Percentiles rank a stretch among this genome's conserved stretches.
Conservation (phyloP, 30 jellyfish, hydroid and myxozoan genomes). For the Phacellophora camtschatica region DNA sequence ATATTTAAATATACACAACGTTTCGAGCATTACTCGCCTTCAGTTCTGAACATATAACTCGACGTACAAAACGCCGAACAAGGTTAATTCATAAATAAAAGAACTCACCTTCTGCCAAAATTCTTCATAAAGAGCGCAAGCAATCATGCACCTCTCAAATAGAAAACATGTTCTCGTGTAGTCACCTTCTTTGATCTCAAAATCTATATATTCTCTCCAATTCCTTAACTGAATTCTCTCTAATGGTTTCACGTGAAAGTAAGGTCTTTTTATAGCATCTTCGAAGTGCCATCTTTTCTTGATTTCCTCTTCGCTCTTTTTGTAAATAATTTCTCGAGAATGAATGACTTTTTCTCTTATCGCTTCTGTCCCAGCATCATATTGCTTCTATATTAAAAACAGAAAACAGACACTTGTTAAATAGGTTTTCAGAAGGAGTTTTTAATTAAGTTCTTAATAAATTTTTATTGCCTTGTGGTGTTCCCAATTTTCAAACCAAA, state of each 20-base stretch:
- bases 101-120: constrained; percentile 97
- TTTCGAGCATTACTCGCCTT: too few relatives aligned
- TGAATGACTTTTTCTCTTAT: constrained; percentile 63
- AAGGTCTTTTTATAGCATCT: constrained; percentile 92
- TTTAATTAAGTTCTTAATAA: too few relatives aligned
- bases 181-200: constrained; percentile 58
- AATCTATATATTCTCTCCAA: constrained; percentile 93
- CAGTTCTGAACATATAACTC: too few relatives aligned
- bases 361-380: constrained; percentile 24
- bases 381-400: background rate
- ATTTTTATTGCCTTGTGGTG: background rate
- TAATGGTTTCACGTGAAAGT: constrained; percentile 93
- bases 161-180: constrained; percentile 64
- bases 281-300: constrained; percentile 87
- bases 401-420: too few relatives aligned
- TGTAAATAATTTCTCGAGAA: constrained; percentile 53
- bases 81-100: too few relatives aligned
- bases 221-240: constrained; percentile 86
- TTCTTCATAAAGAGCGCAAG: constrained; percentile 95
- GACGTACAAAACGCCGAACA: too few relatives aligned
- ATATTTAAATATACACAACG: too few relatives aligned
- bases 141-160: constrained; percentile 93
- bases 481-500: too few relatives aligned
- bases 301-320: constrained; percentile 76
- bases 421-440: too few relatives aligned